Percentiles rank a stretch among this genome's conserved stretches.
phyloP scores from a whole-genome alignment of 35 echinoderm and acorn worm genomes.

The Holothuria glaberrima region DNA sequence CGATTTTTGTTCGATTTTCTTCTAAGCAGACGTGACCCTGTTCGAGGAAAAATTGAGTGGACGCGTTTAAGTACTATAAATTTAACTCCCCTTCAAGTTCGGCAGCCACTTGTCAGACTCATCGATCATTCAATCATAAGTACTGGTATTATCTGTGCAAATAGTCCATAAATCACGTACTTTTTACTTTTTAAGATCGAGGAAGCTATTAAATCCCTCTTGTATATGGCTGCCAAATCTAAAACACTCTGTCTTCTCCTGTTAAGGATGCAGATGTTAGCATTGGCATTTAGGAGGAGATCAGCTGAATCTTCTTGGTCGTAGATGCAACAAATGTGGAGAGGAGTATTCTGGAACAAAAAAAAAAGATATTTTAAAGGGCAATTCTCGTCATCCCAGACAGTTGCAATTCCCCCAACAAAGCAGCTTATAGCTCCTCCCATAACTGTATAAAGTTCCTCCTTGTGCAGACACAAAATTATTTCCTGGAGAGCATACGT shows the following conservation, averaged over 20 bases:
- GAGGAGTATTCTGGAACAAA: conserved; percentile 39
- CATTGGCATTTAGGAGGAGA: conserved; percentile 19
- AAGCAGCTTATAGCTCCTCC: too few species aligned
- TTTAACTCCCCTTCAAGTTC: too few species aligned
- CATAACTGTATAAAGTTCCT: too few species aligned
- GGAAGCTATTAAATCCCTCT: background rate
- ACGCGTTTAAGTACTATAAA: background rate
- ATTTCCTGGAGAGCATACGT: background rate
- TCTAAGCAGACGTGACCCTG: too few species aligned
- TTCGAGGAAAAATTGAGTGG: background rate
- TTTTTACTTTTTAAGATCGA: conserved; percentile 28
- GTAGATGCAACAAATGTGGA: conserved; percentile 48
- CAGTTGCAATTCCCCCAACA: too few species aligned
- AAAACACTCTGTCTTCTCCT: background rate
- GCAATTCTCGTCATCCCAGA: too few species aligned
- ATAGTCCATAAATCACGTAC: conserved; percentile 18
- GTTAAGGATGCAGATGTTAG: conserved; percentile 36
- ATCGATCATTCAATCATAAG: too few species aligned
- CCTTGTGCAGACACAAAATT: too few species aligned
- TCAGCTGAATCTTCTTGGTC: conserved; percentile 26
- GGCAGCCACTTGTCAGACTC: too few species aligned
- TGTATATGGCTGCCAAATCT: conserved; percentile 25
- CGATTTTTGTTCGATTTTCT: too few species aligned
- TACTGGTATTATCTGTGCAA: background rate
- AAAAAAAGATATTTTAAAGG: too few species aligned